Base-by-base conservation (phyloP, 2,888 invertebrate species). In the Phoronis australis region DNA sequence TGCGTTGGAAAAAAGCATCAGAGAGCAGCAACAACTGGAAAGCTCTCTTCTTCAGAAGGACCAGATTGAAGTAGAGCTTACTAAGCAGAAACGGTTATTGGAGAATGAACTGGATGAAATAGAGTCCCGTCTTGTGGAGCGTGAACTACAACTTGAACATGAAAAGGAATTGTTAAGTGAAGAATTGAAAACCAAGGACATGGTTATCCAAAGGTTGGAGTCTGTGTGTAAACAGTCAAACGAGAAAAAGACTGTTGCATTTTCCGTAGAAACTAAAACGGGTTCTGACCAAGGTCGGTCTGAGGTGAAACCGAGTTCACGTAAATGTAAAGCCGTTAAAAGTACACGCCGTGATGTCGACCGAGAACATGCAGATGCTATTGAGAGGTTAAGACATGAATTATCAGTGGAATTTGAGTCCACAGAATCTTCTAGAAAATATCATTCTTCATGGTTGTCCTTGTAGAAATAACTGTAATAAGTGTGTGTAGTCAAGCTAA, bases 61-160 rank as follows among this genome's bases (percentile, higher is more conserved):
- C 39, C 35, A 58, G 40, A 64, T 62, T 27, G 68, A 71, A 49
- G 59, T 60, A 42, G 63, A 68, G 45, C 52, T 69, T 18, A 63
- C 65, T 65, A 57, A 59, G 38, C 67, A 69, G 48, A 69, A 69
- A 44, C 54, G 67, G 12, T 46, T 66, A 4, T 54, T 68, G 27
- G 67, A 71, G 40, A 60, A 66, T 46, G 68, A 69, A 42, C 50
- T 71, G 18, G 43, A 54, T 25, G 63, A 65, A 42, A 66, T 69
- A 6, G 68, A 69, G 45, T 50, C 57, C 1, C 64, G 61, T 47
- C 59, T 69, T 39, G 54, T 54, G 41, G 69, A 69, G 21, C 59
- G 61, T 37, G 68, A 68, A 48, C 58, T 61, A 31, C 45, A 56
- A 23, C 45, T 69, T n/a, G 62, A 60, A 41, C 59, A 59, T 42